These are phyloP conservation scores for Galerucella nymphaeae DNA, from an alignment of 2,888 invertebrate species.

Conservation along the genomic window DNA sequence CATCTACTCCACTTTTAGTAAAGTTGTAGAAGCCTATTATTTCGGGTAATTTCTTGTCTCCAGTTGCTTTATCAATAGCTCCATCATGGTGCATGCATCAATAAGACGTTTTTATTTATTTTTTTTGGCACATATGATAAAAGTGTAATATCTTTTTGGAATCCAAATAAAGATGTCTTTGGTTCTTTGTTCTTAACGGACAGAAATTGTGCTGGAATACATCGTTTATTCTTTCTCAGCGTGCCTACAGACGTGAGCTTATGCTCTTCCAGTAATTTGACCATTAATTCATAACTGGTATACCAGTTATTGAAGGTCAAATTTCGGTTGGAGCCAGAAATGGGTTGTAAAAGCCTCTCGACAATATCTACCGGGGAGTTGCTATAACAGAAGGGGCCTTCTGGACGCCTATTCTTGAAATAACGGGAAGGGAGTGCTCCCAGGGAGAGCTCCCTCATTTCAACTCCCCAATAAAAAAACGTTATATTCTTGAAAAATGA, in stretches of 20 bases:
- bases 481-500: too few relatives aligned
- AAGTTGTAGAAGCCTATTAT: conserved; percentile 44
- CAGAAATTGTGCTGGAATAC: conserved; percentile 11
- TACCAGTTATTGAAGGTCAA: too few relatives aligned
- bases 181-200: conserved; percentile 17
- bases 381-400: conserved; percentile 22
- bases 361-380: conserved; percentile 29
- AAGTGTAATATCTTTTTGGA: conserved; percentile 29
- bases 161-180: conserved; percentile 23
- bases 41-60: conserved; percentile 42
- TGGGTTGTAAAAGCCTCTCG: not conserved
- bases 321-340: too few relatives aligned
- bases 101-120: conserved; percentile 11
- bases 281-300: too few relatives aligned
- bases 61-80: conserved; percentile 26
- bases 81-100: too few relatives aligned
- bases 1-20: conserved; percentile 16
- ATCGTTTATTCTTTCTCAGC: conserved; percentile 25
- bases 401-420: too few relatives aligned
- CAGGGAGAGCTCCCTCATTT: too few relatives aligned
- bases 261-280: conserved; percentile 12
- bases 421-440: too few relatives aligned
- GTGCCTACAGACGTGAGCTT: conserved; percentile 32
- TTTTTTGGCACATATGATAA: conserved; percentile 31
- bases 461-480: too few relatives aligned